phyloP scores from a whole-genome alignment of 2,797 vertebrate species.

The Chelon auratus region DNA sequence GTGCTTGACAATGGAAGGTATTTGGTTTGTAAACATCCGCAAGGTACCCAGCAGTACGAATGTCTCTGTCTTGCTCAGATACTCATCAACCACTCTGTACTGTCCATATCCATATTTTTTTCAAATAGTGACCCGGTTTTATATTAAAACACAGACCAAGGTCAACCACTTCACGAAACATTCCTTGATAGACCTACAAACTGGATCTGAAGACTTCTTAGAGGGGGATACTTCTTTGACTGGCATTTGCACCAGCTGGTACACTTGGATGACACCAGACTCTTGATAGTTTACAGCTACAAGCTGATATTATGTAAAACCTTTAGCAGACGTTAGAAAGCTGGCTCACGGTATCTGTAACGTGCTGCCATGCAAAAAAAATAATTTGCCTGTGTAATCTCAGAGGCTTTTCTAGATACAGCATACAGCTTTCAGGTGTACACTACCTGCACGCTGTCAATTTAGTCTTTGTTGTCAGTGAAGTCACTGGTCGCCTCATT shows the following conservation, averaged over 20 bases:
- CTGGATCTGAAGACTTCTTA: background rate
- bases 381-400: conserved; percentile 59
- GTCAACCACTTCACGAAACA: background rate
- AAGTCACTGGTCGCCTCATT: background rate
- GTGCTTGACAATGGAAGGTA: conserved; percentile 50
- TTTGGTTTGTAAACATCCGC: conserved; percentile 47
- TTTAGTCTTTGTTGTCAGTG: conserved; percentile 1
- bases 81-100: conserved; percentile 30
- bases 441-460: background rate
- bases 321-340: conserved; percentile 34
- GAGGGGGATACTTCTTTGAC: background rate
- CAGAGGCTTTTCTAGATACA: conserved; percentile 25
- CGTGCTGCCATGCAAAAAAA: conserved; percentile 47
- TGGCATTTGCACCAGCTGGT: background rate
- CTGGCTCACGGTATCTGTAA: conserved; percentile 33
- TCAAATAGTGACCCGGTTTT: conserved; percentile 20
- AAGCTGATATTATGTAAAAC: conserved; percentile 56
- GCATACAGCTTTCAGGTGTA: conserved; percentile 20
- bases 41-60: conserved; percentile 8
- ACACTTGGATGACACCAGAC: background rate
- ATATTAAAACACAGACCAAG: background rate
- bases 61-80: conserved; percentile 32
- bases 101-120: conserved; percentile 19
- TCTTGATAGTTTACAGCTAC: background rate
- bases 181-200: background rate